Conservation (phyloP, 2,888 invertebrate species). For the Troides helena region DNA sequence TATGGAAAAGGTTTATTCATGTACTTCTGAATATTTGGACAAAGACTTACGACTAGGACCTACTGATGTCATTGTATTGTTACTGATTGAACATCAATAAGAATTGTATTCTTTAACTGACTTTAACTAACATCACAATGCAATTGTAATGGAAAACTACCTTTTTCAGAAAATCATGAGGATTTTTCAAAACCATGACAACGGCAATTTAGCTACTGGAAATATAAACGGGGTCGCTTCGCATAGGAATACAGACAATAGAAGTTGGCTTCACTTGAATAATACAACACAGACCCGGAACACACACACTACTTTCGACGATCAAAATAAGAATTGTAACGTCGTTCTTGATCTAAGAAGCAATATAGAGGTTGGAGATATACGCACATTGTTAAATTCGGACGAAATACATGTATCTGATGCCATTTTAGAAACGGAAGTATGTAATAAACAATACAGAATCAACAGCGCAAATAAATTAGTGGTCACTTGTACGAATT, state of each 20-base stretch:
- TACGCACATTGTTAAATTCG: slow-evolving; percentile 38
- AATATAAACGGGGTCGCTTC: slow-evolving; percentile 45
- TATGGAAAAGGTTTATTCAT: too few species aligned
- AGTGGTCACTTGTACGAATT: slow-evolving; percentile 40
- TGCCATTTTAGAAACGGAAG: slow-evolving; percentile 45
- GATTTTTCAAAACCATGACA: slow-evolving; percentile 58
- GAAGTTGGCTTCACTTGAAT: slow-evolving; percentile 47
- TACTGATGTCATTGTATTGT: neutral
- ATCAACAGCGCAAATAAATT: slow-evolving; percentile 54
- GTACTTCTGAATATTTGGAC: too few species aligned
- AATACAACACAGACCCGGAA: slow-evolving; percentile 42
- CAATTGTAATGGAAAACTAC: slow-evolving; percentile 4
- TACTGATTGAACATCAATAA: neutral
- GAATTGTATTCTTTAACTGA: too few species aligned
- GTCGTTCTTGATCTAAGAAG: slow-evolving; percentile 42
- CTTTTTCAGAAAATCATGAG: slow-evolving; percentile 68
- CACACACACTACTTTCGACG: slow-evolving; percentile 43
- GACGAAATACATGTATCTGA: slow-evolving; percentile 39
- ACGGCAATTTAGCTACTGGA: slow-evolving; percentile 58
- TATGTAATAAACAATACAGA: slow-evolving; percentile 66
- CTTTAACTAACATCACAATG: neutral
- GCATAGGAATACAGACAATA: slow-evolving; percentile 45
- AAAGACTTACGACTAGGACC: too few species aligned
- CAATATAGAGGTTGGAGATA: slow-evolving; percentile 44
- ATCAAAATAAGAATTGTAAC: slow-evolving; percentile 49